Evolutionary conservation across 1,140 invertebrate species (phyloP).

Genomic region (Lamellibrachia luymesi): DNA sequence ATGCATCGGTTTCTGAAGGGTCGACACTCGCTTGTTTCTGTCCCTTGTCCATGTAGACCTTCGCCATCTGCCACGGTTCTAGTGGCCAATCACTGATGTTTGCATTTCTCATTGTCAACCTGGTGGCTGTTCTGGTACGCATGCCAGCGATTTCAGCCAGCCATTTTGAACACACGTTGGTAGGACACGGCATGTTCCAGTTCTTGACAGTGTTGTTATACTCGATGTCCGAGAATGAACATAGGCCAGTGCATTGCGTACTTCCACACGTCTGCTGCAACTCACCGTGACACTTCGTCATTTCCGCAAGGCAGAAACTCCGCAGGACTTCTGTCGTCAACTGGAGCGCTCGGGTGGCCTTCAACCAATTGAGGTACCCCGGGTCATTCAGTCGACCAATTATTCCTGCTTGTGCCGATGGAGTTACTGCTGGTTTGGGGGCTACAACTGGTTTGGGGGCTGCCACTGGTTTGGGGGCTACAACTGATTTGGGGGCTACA

Average conservation of each 20-base stretch:
- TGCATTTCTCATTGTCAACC: neutral
- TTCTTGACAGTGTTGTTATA: neutral
- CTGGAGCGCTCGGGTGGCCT: neutral
- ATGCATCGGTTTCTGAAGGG: neutral
- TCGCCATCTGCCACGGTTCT: neutral
- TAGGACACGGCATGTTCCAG: neutral
- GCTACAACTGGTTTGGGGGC: too few species aligned
- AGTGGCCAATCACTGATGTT: neutral
- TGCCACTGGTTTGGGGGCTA: neutral
- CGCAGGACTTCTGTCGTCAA: neutral
- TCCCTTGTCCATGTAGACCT: neutral
- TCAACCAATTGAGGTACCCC: neutral
- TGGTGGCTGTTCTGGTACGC: neutral
- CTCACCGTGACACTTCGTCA: neutral
- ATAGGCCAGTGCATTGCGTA: neutral
- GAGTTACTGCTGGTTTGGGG: too few species aligned
- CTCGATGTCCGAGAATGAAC: neutral
- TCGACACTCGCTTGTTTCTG: neutral
- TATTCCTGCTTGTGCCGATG: neutral
- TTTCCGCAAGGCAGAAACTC: neutral
- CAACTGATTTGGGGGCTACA: neutral
- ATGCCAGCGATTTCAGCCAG: neutral
- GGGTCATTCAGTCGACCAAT: neutral
- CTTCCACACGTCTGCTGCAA: neutral
- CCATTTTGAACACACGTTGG: neutral